Base-by-base conservation (phyloP, 1,140 invertebrate species). In the Bombus polaris region DNA sequence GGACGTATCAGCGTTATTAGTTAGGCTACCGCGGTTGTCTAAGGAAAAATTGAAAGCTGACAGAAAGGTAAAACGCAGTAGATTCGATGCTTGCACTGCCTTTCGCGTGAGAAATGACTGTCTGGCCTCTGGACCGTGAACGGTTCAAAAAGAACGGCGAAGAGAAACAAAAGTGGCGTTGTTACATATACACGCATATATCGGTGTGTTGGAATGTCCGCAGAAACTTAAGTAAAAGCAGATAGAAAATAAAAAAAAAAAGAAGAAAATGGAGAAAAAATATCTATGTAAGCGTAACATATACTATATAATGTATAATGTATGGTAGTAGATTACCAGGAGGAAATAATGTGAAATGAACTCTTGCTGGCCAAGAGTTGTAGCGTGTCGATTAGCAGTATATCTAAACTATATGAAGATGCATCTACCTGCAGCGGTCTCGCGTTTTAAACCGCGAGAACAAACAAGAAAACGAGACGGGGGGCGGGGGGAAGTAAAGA, bases 321-420 rank as follows among this genome's bases (percentile, higher is more conserved):
- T n/a, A 76, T 66, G 73, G 28, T 62, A 53, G 77, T 77, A 77
- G 70, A 79, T 44, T 80, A 81, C 68, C 71, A 39, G 42, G 22
- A 66, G 62, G 53, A 59, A 42, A 73, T 80, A 66, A 82, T 4
- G 32, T 71, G 75, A 87, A 65, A 77, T 80, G 75, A 89, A 84
- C 47, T 93, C 92, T 93, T 92, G 93, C 93, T 85, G 93, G 92
- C 62, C 93, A 83, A 93, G 93, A 93, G 92, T 92, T 62, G 71
- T 86, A 88, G 73, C 77, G 71, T 84, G 74, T 86, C 77, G 77
- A 79, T 77, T 87, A 89, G 82, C 47, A 37, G 15, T 22, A 74
- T 86, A 66, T 80, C 74, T 78, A 68, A 88, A 82, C 85, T 79
- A 78, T 73, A 75, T 22, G 71, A 80, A 87, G 79, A 39, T 59